phyloP scores from a whole-genome alignment of 2,113 vertebrate genomes.

The Onychostruthus taczanowskii region DNA sequence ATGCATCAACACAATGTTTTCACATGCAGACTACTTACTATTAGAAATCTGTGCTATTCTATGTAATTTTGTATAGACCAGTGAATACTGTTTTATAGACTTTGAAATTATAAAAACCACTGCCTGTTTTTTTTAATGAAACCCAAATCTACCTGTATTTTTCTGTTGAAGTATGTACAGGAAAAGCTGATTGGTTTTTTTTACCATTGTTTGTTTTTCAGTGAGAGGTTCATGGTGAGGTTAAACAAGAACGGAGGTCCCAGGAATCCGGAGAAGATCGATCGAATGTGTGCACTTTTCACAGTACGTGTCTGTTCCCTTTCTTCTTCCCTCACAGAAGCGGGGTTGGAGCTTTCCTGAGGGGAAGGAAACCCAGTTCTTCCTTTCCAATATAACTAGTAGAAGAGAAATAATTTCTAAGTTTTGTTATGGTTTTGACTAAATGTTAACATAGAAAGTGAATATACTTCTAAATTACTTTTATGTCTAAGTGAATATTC shows the following conservation, averaged over 20 bases:
- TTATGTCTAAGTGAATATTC: conserved; percentile 2
- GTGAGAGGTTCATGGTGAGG: conserved; percentile 96
- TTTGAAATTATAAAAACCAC: background rate
- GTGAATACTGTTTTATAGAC: background rate
- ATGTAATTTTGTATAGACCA: background rate
- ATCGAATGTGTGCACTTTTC: conserved; percentile 93
- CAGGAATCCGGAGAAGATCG: conserved; percentile 94
- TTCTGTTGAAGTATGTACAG: background rate
- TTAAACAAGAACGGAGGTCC: conserved; percentile 97
- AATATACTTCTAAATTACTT: background rate
- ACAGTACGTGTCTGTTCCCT: conserved; percentile 79
- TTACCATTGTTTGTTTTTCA: conserved; percentile 70
- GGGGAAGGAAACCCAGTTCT: background rate
- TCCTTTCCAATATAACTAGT: background rate
- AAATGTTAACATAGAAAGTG: background rate
- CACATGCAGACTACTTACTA: background rate
- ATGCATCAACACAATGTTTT: background rate
- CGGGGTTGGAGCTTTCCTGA: background rate
- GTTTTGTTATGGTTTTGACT: conserved; percentile 3
- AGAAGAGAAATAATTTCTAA: background rate
- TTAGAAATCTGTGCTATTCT: background rate
- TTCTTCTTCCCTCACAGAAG: background rate
- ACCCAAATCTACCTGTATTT: background rate
- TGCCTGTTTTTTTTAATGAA: background rate
- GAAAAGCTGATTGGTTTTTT: background rate